Evolutionary conservation across 2,113 vertebrate species (phyloP).

Genomic region (Baryphthengus martii): DNA sequence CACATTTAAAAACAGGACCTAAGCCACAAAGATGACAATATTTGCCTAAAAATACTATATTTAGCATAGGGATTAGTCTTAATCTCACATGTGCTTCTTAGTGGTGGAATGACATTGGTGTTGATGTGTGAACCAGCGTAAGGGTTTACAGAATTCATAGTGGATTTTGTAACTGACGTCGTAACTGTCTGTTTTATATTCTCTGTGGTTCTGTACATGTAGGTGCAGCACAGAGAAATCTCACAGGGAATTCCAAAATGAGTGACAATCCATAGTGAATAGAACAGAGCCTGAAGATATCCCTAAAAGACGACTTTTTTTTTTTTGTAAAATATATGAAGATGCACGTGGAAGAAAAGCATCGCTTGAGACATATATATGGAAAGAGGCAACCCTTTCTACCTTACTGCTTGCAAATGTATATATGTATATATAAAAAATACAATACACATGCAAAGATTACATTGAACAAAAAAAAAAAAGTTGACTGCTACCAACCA

Average conservation of each 20-base stretch:
- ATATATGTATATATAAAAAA: not conserved
- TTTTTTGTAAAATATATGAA: not conserved
- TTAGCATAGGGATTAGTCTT: not conserved
- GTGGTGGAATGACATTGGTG: not conserved
- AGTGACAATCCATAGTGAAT: not conserved
- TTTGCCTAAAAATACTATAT: not conserved
- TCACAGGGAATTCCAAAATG: not conserved
- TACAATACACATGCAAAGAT: not conserved
- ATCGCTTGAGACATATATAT: not conserved
- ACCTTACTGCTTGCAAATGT: not conserved
- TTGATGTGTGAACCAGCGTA: conserved; percentile 28
- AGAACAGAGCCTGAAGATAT: not conserved
- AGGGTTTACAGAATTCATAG: not conserved
- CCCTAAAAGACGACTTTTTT: not conserved
- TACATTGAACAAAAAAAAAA: not conserved
- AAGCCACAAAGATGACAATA: not conserved
- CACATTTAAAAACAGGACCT: not conserved
- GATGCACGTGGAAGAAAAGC: not conserved
- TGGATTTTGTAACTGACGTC: conserved; percentile 38
- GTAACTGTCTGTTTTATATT: conserved; percentile 5
- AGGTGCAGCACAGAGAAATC: not conserved
- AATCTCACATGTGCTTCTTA: not conserved
- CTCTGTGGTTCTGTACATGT: not conserved
- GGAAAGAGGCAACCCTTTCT: not conserved
- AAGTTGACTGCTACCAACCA: not conserved